Evolutionary conservation across 2,888 invertebrate genomes (phyloP).

Genomic region (Aporophyla nigra): DNA sequence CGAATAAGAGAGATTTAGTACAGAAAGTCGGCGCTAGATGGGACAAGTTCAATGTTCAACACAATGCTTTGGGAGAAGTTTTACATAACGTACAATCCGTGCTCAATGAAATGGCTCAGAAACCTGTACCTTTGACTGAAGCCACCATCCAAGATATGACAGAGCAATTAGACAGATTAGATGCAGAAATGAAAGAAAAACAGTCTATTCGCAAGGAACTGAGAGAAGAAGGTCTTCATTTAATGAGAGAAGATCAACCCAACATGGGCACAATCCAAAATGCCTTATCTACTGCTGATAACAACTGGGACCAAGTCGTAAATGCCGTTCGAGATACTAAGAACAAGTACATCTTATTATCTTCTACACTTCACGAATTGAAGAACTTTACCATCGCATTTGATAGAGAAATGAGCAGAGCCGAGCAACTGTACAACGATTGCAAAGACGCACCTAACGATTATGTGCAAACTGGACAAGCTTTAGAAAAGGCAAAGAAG

Average conservation of each 20-base stretch:
- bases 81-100: slow-evolving; percentile 91
- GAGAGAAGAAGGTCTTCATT: slow-evolving; percentile 94
- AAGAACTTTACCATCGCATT: slow-evolving; percentile 94
- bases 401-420: slow-evolving; percentile 93
- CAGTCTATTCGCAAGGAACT: slow-evolving; percentile 93
- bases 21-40: slow-evolving; percentile 94
- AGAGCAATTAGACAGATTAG: slow-evolving; percentile 89
- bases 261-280: slow-evolving; percentile 95
- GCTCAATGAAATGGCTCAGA: slow-evolving; percentile 91
- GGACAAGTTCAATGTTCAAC: slow-evolving; percentile 94
- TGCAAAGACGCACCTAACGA: slow-evolving; percentile 93
- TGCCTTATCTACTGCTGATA: slow-evolving; percentile 94
- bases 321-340: slow-evolving; percentile 94
- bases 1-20: slow-evolving; percentile 92
- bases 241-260: slow-evolving; percentile 95
- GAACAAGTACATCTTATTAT: slow-evolving; percentile 93
- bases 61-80: slow-evolving; percentile 93
- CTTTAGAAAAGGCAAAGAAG: slow-evolving; percentile 94
- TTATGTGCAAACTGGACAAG: slow-evolving; percentile 93
- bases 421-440: slow-evolving; percentile 92
- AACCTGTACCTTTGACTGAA: slow-evolving; percentile 86
- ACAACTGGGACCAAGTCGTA: slow-evolving; percentile 95
- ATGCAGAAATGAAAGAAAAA: slow-evolving; percentile 91
- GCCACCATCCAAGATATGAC: slow-evolving; percentile 87
- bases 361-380: slow-evolving; percentile 94